Percentiles rank a stretch among this genome's conserved stretches.
These are phyloP conservation scores for Meta bourneti DNA, from an alignment of 2,888 invertebrate genomes.

Conservation along the genomic window DNA sequence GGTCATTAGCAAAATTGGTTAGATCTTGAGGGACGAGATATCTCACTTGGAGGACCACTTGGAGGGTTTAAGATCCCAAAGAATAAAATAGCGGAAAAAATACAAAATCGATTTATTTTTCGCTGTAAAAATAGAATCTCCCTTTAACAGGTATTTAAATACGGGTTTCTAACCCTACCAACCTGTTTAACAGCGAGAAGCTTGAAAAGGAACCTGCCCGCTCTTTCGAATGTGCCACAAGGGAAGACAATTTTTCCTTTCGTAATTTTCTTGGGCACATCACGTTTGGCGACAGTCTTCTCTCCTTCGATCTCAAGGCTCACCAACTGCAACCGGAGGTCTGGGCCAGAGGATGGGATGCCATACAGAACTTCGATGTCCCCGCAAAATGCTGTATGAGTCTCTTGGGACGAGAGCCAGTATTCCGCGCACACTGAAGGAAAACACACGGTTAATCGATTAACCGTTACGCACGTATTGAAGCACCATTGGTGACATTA, in stretches of 20 bases:
- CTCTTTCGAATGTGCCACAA: slow-evolving; percentile 62
- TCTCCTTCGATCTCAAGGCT: slow-evolving; percentile 35
- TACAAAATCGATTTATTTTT: no score
- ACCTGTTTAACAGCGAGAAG: slow-evolving; percentile 64
- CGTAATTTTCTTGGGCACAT: slow-evolving; percentile 53
- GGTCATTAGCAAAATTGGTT: no score
- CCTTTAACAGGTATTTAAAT: neutral
- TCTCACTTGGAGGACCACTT: no score
- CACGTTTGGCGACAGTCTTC: slow-evolving; percentile 65
- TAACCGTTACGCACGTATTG: no score
- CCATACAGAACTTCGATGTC: slow-evolving; percentile 66
- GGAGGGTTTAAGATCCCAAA: no score
- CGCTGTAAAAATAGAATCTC: no score
- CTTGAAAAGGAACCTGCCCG: slow-evolving; percentile 65
- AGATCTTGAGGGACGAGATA: no score
- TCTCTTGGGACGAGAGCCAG: slow-evolving; percentile 63
- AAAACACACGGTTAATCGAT: neutral
- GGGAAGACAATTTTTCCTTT: slow-evolving; percentile 74
- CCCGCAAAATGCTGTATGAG: slow-evolving; percentile 43
- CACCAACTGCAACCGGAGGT: slow-evolving; percentile 57
- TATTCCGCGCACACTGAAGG: slow-evolving; percentile 53
- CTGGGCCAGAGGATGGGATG: slow-evolving; percentile 47
- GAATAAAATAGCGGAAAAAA: no score
- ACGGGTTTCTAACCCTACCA: neutral
- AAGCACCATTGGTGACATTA: no score